Base-by-base conservation (phyloP, 2,113 vertebrate genomes). In the Thunnus thynnus region DNA sequence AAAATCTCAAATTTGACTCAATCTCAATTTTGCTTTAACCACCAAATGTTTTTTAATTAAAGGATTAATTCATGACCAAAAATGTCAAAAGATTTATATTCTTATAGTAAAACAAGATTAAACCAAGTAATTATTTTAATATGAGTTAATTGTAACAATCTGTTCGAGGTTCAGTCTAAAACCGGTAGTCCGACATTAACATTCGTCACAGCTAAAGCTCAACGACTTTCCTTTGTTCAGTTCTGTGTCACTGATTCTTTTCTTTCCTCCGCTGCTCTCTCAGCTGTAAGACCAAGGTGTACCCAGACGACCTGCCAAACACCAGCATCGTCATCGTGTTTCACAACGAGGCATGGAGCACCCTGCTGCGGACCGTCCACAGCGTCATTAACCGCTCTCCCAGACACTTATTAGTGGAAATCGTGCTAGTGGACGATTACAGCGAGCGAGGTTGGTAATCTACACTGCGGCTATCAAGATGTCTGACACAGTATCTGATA, bases 241-340 rank as follows among this genome's bases (percentile, higher is more conserved):
- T 46, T 66, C 1, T 36, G 2, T 56, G 16, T 51, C 0, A 6
- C 44, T 54, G 12, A 55, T 32, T 70, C 4, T 4, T 0, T 47
- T 7, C 46, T 30, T 41, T 63, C 48, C 12, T 9, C 11, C 66
- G n/a, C 71, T 75, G 3, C 58, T 22, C 25, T 51, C 2, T 61
- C 88, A 99, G 98, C 74, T 99, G 98, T 91, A 99, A 97, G 92
- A 97, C 96, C 3, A 99, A 99, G 86, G 95, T 97, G 69, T 96
- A 98, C 83, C 93, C 95, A 0, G 97, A 96, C 13, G 95, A 97
- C 32, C 95, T 99, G 76, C 98, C 98, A 62, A 97, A 96, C 93
- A 99, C 98, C 32, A 99, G 98, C 61, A 97, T 99, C 1, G 98
- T 99, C 36, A 99, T 99, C n/a, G 98, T 99, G 54, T 99, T 99